Evolutionary conservation across 2,113 vertebrate species (phyloP).

Genomic region (Petaurus breviceps): DNA sequence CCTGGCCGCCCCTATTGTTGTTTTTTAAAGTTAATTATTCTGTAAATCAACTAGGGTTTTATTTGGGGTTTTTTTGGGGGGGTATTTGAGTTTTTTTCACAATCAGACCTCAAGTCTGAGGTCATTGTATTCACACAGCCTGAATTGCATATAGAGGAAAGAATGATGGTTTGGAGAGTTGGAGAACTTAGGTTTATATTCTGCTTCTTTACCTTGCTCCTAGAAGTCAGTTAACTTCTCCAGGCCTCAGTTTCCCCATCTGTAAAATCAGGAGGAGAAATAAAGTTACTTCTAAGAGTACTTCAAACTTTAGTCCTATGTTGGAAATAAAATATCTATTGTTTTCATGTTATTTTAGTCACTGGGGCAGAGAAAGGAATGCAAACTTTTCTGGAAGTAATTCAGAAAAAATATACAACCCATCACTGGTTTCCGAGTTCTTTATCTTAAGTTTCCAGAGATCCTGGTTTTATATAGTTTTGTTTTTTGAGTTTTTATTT

Average conservation of each 20-base stretch:
- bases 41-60: constrained; percentile 41
- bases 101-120: constrained; percentile 40
- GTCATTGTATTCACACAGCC: constrained; percentile 59
- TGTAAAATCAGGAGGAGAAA: background rate
- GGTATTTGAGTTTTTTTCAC: too few relatives aligned
- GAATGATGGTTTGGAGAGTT: background rate
- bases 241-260: background rate
- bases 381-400: constrained; percentile 34
- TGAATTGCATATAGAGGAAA: constrained; percentile 4
- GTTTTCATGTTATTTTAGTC: constrained; percentile 55
- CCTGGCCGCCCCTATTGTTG: too few relatives aligned
- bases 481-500: background rate
- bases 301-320: background rate
- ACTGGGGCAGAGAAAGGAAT: constrained; percentile 7
- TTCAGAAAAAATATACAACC: background rate
- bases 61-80: too few relatives aligned
- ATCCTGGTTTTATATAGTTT: background rate
- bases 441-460: constrained; percentile 31
- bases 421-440: background rate
- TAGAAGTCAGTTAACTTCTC: background rate
- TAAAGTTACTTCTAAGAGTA: background rate
- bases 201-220: background rate
- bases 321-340: constrained; percentile 48
- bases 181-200: background rate
- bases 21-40: constrained; percentile 51